Percentiles rank a stretch among this genome's conserved stretches.
These are phyloP conservation scores for Cyclina sinensis DNA, from an alignment of 1,140 invertebrate species.

Conservation along the genomic window DNA sequence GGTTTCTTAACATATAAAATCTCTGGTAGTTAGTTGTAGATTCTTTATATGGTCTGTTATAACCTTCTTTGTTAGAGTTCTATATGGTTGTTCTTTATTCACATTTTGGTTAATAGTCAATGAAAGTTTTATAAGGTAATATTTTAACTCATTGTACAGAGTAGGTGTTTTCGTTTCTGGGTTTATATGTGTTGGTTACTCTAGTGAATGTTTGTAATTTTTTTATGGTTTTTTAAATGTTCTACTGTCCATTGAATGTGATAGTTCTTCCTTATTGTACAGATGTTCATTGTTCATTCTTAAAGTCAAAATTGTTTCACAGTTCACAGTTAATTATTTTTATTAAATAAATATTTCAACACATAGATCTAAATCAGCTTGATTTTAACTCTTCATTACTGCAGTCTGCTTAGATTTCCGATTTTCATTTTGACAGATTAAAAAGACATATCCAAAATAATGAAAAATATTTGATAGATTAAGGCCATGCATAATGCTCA, in stretches of 20 bases:
- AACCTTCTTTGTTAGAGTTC: conserved; percentile 44
- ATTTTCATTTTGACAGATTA: too few species aligned
- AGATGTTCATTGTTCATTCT: conserved; percentile 24
- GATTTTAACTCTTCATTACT: too few species aligned
- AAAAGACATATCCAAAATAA: too few species aligned
- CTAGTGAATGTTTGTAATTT: not conserved
- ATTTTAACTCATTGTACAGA: conserved; percentile 34
- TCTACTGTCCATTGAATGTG: conserved; percentile 30
- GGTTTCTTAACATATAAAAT: not conserved
- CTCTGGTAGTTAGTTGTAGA: conserved; percentile 21
- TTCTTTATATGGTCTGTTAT: conserved; percentile 44
- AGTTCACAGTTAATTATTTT: too few species aligned
- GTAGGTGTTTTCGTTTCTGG: conserved; percentile 12
- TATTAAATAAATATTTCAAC: too few species aligned
- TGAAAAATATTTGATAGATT: too few species aligned
- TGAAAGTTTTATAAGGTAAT: conserved; percentile 45
- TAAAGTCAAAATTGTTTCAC: not conserved
- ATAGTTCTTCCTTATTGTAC: conserved; percentile 19
- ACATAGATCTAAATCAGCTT: too few species aligned
- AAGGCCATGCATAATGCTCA: too few species aligned
- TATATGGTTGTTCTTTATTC: conserved; percentile 42
- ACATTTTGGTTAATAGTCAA: conserved; percentile 39
- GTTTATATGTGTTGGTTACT: conserved; percentile 16
- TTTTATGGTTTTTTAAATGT: conserved; percentile 12
- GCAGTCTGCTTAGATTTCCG: too few species aligned